Percentiles rank a stretch among this genome's conserved stretches.
These are phyloP conservation scores for Drosophila arizonae DNA, from an alignment of 1,140 invertebrate genomes.

Conservation along the genomic window DNA sequence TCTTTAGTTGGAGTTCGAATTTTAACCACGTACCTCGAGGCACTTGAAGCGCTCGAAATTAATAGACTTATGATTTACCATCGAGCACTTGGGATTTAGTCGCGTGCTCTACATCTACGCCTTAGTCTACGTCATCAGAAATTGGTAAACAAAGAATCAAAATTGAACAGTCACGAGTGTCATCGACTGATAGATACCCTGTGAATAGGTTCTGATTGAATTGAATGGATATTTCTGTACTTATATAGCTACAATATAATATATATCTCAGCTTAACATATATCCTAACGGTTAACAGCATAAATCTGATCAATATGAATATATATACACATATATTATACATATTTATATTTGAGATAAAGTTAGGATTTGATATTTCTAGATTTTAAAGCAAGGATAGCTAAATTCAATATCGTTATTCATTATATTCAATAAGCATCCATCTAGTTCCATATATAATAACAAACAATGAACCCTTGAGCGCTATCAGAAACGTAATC, in stretches of 20 bases:
- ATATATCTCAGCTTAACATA: too few species aligned
- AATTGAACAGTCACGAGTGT: neutral
- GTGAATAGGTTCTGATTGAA: too few species aligned
- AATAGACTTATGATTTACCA: neutral
- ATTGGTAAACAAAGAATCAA: neutral
- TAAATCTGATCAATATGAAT: too few species aligned
- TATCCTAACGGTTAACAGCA: too few species aligned
- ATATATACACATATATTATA: too few species aligned
- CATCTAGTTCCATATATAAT: too few species aligned
- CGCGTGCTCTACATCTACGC: constrained; percentile 13
- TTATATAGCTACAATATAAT: too few species aligned
- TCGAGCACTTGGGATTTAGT: constrained; percentile 6
- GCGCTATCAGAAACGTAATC: neutral
- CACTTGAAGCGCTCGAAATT: neutral
- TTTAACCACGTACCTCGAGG: neutral
- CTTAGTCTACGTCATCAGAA: neutral
- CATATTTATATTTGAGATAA: neutral
- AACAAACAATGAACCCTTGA: neutral
- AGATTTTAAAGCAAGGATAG: neutral
- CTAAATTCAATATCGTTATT: too few species aligned
- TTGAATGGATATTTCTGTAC: too few species aligned
- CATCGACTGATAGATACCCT: neutral
- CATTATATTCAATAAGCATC: too few species aligned
- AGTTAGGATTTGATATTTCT: neutral
- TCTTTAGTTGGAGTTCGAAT: neutral